Evolutionary conservation across 1,140 invertebrate genomes (phyloP), one percentile per base, ranked within the genome.

Genomic region (Aphidius ervi): DNA sequence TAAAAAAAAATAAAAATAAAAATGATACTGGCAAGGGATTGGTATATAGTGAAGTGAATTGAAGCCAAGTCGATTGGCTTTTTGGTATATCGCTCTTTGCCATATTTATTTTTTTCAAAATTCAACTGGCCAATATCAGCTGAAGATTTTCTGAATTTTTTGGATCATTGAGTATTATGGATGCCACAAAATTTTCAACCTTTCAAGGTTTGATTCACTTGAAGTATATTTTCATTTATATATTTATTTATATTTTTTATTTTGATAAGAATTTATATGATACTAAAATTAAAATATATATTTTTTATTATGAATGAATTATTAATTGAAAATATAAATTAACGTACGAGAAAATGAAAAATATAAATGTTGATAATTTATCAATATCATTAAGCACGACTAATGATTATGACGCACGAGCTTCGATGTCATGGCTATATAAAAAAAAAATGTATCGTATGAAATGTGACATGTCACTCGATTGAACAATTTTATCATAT

Each of bases 91-190:
- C 9, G 6, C 40, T 31, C 7, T 37, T n/a, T 9, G 31, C 8
- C 37, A 39, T 52, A 39, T 49, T 58, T 49, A 46, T 45, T 47
- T 37, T 49, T 49, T 47, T 31, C 39, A 47, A 50, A 41, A 41
- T 41, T 47, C 47, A 46, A 50, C 52, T 40, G 39, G 57, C 57
- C 57, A 59, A 50, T 52, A 40, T 59, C 57, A 52, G 16, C 48
- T 47, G 57, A 47, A 50, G 47, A 49, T 58, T 52, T 16, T 50
- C 45, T 52, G 47, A 47, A 59, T 59, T 59, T 59, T 59, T 47
- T 40, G 42, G 47, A 42, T 52, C 57, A 40, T 59, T 40, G 20
- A 52, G 47, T 50, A 42, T 59, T 48, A 59, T 59, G 40, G 23
- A 41, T 43, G 50, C 56, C 56, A 6, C 47, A 47, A n/a, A 52